A percentile compares a stretch with the other conserved stretches of the same genome.
Conservation (phyloP, 92 coral and sea anemone genomes). For the Chrysogorgia sp. region DNA sequence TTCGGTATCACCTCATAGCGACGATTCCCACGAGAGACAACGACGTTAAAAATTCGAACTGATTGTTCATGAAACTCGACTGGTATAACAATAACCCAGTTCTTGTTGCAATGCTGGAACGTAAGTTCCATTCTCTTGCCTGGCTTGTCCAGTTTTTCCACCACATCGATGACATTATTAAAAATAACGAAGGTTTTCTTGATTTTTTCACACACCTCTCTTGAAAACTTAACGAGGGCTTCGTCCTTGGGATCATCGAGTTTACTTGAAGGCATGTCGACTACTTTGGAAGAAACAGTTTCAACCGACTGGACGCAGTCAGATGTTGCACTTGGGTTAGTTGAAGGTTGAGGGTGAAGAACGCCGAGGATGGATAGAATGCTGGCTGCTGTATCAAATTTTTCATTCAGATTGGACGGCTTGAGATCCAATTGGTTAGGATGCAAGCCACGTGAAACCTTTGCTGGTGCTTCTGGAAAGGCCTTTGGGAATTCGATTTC, state of each 20-base stretch:
- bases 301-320: no score
- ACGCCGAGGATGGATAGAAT: neutral
- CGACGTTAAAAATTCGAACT: neutral
- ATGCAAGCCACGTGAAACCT: neutral
- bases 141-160: neutral
- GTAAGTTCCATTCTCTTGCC: neutral
- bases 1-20: neutral
- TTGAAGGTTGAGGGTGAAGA: neutral
- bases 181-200: neutral
- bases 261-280: no score
- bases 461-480: neutral
- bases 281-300: no score
- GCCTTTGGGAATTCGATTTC: neutral
- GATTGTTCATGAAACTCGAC: conserved; percentile 6
- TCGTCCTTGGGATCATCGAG: neutral
- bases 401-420: neutral
- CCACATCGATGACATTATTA: neutral
- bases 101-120: neutral
- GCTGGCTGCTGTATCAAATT: neutral
- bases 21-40: neutral
- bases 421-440: neutral
- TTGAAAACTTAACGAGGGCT: neutral
- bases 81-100: neutral
- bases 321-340: neutral
- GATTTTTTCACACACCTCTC: neutral